phyloP scores from a whole-genome alignment of 1,140 invertebrate genomes.

The Pogonognathellus flavescens region DNA sequence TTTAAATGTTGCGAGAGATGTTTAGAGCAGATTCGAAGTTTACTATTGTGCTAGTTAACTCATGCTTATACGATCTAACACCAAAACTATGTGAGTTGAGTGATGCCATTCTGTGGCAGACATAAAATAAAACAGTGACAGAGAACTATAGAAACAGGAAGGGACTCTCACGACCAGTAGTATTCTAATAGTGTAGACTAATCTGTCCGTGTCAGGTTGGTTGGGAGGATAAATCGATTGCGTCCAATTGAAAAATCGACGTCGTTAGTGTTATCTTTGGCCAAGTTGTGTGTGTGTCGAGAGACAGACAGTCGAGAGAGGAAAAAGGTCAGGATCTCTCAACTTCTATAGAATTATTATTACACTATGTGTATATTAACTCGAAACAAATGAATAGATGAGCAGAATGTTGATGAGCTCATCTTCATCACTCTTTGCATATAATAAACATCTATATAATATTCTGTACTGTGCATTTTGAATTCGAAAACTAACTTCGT shows the following conservation, averaged over 20 bases:
- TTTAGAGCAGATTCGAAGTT: neutral
- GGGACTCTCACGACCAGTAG: slow-evolving; percentile 26
- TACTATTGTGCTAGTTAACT: no score
- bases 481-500: no score
- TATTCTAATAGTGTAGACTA: slow-evolving; percentile 44
- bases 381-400: slow-evolving; percentile 8
- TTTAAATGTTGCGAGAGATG: slow-evolving; percentile 12
- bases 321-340: slow-evolving; percentile 7
- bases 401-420: neutral
- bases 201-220: slow-evolving; percentile 45
- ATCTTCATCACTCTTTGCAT: neutral
- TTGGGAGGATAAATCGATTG: slow-evolving; percentile 60
- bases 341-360: neutral
- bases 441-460: no score
- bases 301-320: slow-evolving; percentile 24
- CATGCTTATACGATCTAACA: no score
- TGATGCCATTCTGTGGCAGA: no score
- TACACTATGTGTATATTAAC: slow-evolving; percentile 15
- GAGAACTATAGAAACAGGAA: slow-evolving; percentile 15
- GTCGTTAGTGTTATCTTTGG: slow-evolving; percentile 62
- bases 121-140: neutral
- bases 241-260: slow-evolving; percentile 61
- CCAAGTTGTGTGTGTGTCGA: slow-evolving; percentile 2
- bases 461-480: no score
- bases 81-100: no score